Conservation (phyloP, 2,113 vertebrate genomes). For the Stegostoma tigrinum region DNA sequence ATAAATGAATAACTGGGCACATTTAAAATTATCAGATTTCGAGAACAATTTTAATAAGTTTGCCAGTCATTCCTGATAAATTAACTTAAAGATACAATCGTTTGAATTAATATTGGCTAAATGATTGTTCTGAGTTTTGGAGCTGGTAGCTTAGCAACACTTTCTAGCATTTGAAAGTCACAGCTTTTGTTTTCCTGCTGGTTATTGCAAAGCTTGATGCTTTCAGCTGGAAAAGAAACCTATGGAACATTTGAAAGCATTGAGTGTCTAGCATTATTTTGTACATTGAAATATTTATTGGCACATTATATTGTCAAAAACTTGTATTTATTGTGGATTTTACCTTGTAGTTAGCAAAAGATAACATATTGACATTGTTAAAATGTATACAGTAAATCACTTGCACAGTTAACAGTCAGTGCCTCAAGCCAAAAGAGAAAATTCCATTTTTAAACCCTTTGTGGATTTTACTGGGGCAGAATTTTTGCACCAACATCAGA, state of each 20-base stretch:
- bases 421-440: conserved; percentile 14
- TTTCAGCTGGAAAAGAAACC: neutral
- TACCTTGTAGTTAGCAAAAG: neutral
- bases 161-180: conserved; percentile 22
- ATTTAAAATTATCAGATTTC: conserved; percentile 35
- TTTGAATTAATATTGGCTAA: conserved; percentile 36
- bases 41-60: conserved; percentile 36
- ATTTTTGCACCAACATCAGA: neutral
- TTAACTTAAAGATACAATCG: conserved; percentile 33
- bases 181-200: neutral
- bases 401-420: neutral
- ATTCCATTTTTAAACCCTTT: neutral
- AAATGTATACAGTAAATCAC: neutral
- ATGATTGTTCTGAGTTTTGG: conserved; percentile 28
- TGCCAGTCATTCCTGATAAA: conserved; percentile 34
- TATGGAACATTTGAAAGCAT: neutral
- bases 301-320: neutral
- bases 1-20: conserved; percentile 33
- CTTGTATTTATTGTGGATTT: neutral
- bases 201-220: neutral
- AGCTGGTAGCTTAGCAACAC: conserved; percentile 23
- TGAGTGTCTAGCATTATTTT: neutral
- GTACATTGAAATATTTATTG: conserved; percentile 20
- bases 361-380: neutral
- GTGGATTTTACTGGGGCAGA: neutral